Evolutionary conservation across 2,797 vertebrate genomes (phyloP).

Genomic region (Myotis daubentonii): DNA sequence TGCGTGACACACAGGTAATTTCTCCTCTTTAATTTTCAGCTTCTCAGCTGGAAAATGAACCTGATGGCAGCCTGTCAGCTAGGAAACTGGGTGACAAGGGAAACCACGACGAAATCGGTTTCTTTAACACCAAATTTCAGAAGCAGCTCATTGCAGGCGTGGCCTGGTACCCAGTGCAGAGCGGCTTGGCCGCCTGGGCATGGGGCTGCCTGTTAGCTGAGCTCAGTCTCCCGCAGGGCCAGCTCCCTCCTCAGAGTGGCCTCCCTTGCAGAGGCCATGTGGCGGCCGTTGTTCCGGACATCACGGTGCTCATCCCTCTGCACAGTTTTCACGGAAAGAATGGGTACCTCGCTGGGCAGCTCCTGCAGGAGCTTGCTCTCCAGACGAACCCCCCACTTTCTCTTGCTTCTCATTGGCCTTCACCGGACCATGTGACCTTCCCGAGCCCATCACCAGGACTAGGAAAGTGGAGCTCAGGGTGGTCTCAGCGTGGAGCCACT

Average conservation of each 20-base stretch:
- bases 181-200: neutral
- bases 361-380: neutral
- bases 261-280: neutral
- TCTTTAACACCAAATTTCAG: neutral
- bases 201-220: neutral
- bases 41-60: conserved; percentile 41
- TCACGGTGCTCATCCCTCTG: neutral
- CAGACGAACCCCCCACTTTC: neutral
- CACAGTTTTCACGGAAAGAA: neutral
- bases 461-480: neutral
- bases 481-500: neutral
- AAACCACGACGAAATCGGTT: neutral
- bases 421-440: neutral
- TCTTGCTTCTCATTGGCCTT: neutral
- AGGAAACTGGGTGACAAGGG: neutral
- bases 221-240: neutral
- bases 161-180: neutral
- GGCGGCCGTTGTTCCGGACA: neutral
- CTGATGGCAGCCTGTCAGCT: neutral
- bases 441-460: neutral
- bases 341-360: neutral
- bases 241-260: neutral
- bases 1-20: conserved; percentile 3
- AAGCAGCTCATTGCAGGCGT: neutral
- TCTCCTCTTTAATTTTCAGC: conserved; percentile 46